Base-by-base conservation (phyloP, 2,888 invertebrate species). In the Lasioglossum vierecki region DNA sequence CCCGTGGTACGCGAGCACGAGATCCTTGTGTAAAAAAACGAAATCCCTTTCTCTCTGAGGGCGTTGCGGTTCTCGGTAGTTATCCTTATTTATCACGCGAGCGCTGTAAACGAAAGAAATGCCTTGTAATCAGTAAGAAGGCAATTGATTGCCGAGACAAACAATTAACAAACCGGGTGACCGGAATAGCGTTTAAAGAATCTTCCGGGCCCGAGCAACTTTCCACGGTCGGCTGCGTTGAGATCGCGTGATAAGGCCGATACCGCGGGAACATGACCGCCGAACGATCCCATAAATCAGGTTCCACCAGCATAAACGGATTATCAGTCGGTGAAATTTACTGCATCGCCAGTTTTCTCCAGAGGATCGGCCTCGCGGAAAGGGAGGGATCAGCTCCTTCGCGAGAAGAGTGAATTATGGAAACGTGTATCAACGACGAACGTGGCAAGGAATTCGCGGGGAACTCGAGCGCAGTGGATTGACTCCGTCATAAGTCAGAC, bases 241-340 rank as follows among this genome's bases (percentile, higher is more conserved):
- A 83, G 83, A 83, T 83, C 70, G 63, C 63, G 87, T 75, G 88
- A 85, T 83, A 83, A 78, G 71, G 72, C 79, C 77, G 82, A 82
- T 82, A 77, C 76, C 78, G 82, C 79, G 71, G 41, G 57, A 85
- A 83, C 79, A 83, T 76, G 86, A 86, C 86, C 88, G 76, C 86
- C 53, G 82, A 72, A 77, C 83, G 85, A 87, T 90, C 84, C 82
- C 85, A 87, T 90, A 88, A 90, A 89, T 89, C 89, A 85, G 87
- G 46, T 76, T 79, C 73, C 63, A 46, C 68, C 71, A 41, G 83
- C 85, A 81, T 89, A 89, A 88, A 89, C 90, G 90, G 90, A 90
- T 89, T 89, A 89, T 88, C 90, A 82, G 81, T 57, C 79, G 79
- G 71, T 63, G 82, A 84, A 90, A 88, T 90, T 90, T 90, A 90